These are phyloP conservation scores for Meiosimyza decipiens DNA, from an alignment of 2,888 invertebrate genomes.

Conservation along the genomic window DNA sequence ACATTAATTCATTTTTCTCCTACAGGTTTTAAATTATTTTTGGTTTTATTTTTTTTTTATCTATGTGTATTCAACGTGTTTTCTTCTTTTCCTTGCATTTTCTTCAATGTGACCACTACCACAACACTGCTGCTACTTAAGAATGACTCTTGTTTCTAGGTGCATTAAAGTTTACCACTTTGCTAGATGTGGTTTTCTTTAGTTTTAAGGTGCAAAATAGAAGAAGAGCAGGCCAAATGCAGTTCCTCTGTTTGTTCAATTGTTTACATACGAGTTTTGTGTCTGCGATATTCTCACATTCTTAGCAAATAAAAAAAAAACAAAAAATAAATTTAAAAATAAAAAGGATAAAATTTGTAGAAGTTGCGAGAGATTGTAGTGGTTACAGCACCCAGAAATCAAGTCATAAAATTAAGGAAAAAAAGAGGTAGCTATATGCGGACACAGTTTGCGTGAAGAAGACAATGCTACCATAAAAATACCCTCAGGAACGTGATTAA, in stretches of 20 bases:
- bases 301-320: too few relatives aligned
- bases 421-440: too few relatives aligned
- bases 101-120: not conserved
- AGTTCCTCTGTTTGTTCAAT: too few relatives aligned
- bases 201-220: not conserved
- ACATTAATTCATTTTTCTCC: not conserved
- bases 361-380: too few relatives aligned
- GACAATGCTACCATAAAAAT: too few relatives aligned
- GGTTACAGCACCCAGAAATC: too few relatives aligned
- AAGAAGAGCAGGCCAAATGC: not conserved
- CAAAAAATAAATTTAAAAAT: too few relatives aligned
- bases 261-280: too few relatives aligned
- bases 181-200: not conserved
- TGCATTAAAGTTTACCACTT: constrained; percentile 14
- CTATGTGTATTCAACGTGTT: not conserved
- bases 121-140: not conserved
- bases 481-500: not conserved
- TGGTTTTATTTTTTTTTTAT: not conserved
- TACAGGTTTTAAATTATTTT: not conserved
- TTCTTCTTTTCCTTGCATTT: constrained; percentile 3
- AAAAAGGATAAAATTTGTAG: too few relatives aligned
- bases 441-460: too few relatives aligned
- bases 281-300: too few relatives aligned
- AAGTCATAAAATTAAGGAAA: too few relatives aligned
- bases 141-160: constrained; percentile 26